Evolutionary conservation across 2,888 invertebrate genomes (phyloP).

Genomic region (Coleophora deauratella): DNA sequence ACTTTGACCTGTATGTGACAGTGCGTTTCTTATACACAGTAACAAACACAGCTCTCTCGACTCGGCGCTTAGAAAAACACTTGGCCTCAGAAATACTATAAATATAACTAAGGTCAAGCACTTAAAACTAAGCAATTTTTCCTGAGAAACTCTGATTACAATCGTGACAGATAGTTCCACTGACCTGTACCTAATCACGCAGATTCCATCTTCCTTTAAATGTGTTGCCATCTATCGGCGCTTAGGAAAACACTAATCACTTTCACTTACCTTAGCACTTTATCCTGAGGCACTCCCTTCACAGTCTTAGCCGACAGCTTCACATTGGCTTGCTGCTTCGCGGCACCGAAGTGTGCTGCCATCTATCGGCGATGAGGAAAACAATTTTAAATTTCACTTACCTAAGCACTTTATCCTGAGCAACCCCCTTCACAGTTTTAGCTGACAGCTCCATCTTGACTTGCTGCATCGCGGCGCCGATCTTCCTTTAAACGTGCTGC

Average conservation of each 20-base stretch:
- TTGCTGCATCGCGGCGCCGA: slow-evolving; percentile 75
- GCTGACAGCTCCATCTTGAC: slow-evolving; percentile 78
- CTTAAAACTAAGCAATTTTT: slow-evolving; percentile 65
- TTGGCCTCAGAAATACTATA: no score
- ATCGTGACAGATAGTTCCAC: slow-evolving; percentile 77
- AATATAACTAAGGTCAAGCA: no score
- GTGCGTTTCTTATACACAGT: no score
- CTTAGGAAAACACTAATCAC: no score
- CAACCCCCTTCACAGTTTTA: slow-evolving; percentile 53
- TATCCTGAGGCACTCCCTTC: slow-evolving; percentile 48
- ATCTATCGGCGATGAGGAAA: no score
- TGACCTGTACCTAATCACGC: slow-evolving; percentile 73
- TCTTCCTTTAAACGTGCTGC: slow-evolving; percentile 77
- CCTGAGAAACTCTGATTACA: slow-evolving; percentile 44
- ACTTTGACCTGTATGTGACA: no score
- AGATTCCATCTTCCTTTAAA: slow-evolving; percentile 80
- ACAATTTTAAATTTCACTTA: no score
- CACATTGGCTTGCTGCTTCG: slow-evolving; percentile 75
- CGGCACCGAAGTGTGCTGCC: no score
- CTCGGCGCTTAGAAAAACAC: no score
- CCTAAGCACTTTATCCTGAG: slow-evolving; percentile 64
- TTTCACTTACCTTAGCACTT: slow-evolving; percentile 62
- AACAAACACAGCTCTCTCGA: no score
- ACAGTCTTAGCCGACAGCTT: slow-evolving; percentile 76
- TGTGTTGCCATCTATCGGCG: no score